Percentiles rank a stretch among this genome's conserved stretches.
Conservation (phyloP, 1,140 invertebrate species). For the Hirudo medicinalis region DNA sequence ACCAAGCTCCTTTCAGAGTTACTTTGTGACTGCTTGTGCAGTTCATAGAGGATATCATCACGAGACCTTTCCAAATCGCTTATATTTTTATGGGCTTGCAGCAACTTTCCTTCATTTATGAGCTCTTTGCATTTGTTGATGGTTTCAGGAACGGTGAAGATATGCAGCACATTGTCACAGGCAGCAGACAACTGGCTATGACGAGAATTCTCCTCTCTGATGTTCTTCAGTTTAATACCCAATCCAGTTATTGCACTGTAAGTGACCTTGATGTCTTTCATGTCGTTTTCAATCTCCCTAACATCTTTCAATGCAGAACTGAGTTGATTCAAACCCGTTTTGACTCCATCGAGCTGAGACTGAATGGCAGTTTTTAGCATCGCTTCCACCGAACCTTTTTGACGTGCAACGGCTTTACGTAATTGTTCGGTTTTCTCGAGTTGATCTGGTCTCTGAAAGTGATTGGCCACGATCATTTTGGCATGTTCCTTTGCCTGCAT, state of each 20-base stretch:
- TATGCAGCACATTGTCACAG: slow-evolving; percentile 93
- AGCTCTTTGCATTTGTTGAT: slow-evolving; percentile 83
- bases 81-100: slow-evolving; percentile 78
- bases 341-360: slow-evolving; percentile 88
- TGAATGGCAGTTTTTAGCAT: slow-evolving; percentile 96
- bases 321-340: slow-evolving; percentile 79
- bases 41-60: slow-evolving; percentile 83
- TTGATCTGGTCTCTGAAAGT: slow-evolving; percentile 85
- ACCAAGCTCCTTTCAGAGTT: slow-evolving; percentile 65
- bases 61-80: slow-evolving; percentile 89
- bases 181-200: slow-evolving; percentile 86
- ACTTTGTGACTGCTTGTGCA: slow-evolving; percentile 83
- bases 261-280: slow-evolving; percentile 50
- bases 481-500: slow-evolving; percentile 68
- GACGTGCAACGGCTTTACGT: slow-evolving; percentile 49
- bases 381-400: slow-evolving; percentile 79
- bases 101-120: slow-evolving; percentile 83
- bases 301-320: slow-evolving; percentile 62
- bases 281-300: slow-evolving; percentile 53
- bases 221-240: slow-evolving; percentile 61
- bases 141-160: slow-evolving; percentile 91
- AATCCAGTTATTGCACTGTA: slow-evolving; percentile 57
- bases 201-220: slow-evolving; percentile 78
- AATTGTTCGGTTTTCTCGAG: slow-evolving; percentile 86
- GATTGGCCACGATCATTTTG: slow-evolving; percentile 75